These are phyloP conservation scores for Corvus hawaiiensis DNA, from an alignment of 2,113 vertebrate species.

Conservation along the genomic window DNA sequence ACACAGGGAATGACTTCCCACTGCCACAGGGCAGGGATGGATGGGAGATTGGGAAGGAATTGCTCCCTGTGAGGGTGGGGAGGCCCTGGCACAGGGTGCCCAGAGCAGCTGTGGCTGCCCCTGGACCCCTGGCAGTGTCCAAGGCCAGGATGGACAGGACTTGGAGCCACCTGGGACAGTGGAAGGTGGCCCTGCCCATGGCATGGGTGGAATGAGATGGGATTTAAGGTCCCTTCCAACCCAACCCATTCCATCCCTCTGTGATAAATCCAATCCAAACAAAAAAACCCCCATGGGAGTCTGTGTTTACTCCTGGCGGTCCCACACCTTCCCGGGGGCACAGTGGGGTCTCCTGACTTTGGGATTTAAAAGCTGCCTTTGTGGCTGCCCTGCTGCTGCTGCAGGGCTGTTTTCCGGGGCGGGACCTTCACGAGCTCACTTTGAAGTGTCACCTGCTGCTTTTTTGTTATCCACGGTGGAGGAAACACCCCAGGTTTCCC, in stretches of 20 bases:
- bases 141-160: accelerated
- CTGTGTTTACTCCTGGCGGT: not conserved
- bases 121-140: not conserved
- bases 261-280: not conserved
- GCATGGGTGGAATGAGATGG: accelerated
- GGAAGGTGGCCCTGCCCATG: not conserved
- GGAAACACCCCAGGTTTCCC: not conserved
- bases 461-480: accelerated
- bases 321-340: accelerated
- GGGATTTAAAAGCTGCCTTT: not conserved
- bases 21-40: not conserved
- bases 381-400: not conserved
- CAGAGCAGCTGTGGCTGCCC: not conserved
- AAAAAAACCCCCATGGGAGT: not conserved
- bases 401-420: accelerated
- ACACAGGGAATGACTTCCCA: not conserved
- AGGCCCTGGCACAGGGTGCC: accelerated
- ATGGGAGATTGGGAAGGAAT: not conserved
- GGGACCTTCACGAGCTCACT: not conserved
- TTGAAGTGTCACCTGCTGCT: not conserved
- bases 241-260: not conserved
- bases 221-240: not conserved
- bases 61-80: accelerated
- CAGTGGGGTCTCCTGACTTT: accelerated
- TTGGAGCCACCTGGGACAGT: accelerated